Conservation (phyloP, 1,140 invertebrate genomes). For the Hylaeus volcanicus region DNA sequence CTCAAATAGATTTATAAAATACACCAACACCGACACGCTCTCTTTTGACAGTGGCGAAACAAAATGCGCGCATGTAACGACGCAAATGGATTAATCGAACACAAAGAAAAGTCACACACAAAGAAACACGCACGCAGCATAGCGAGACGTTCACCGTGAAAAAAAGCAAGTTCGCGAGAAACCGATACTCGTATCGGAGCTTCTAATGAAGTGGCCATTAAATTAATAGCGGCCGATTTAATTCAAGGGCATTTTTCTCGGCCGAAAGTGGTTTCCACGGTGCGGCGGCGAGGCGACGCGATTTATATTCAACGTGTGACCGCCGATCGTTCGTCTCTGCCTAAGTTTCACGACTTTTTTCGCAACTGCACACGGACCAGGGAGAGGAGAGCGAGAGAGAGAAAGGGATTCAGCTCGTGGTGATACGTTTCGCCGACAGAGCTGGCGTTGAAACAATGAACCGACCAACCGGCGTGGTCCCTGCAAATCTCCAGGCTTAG, state of each 20-base stretch:
- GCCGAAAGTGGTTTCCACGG: constrained; percentile 47
- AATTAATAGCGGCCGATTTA: constrained; percentile 53
- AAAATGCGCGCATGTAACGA: too few relatives aligned
- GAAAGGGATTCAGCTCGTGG: constrained; percentile 20
- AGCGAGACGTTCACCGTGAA: too few relatives aligned
- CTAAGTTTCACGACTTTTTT: constrained; percentile 61
- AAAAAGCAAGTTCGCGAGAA: constrained; percentile 21
- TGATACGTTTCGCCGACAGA: constrained; percentile 63
- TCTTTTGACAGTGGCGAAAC: too few relatives aligned
- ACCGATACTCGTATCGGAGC: constrained; percentile 39
- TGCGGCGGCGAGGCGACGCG: constrained; percentile 33
- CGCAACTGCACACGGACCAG: constrained; percentile 9
- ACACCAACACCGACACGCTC: too few relatives aligned
- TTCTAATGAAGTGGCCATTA: constrained; percentile 52
- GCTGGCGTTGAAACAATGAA: constrained; percentile 78
- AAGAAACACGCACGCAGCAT: too few relatives aligned
- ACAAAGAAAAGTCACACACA: too few relatives aligned
- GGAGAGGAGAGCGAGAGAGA: background rate
- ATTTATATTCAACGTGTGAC: constrained; percentile 61
- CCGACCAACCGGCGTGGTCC: constrained; percentile 77
- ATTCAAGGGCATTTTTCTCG: constrained; percentile 47
- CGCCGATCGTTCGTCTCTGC: constrained; percentile 60
- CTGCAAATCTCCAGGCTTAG: constrained; percentile 78
- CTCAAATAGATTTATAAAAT: too few relatives aligned
- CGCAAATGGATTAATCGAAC: too few relatives aligned